These are phyloP conservation scores for Pristionchus mayeri DNA, from an alignment of 2,888 invertebrate genomes.

Conservation along the genomic window DNA sequence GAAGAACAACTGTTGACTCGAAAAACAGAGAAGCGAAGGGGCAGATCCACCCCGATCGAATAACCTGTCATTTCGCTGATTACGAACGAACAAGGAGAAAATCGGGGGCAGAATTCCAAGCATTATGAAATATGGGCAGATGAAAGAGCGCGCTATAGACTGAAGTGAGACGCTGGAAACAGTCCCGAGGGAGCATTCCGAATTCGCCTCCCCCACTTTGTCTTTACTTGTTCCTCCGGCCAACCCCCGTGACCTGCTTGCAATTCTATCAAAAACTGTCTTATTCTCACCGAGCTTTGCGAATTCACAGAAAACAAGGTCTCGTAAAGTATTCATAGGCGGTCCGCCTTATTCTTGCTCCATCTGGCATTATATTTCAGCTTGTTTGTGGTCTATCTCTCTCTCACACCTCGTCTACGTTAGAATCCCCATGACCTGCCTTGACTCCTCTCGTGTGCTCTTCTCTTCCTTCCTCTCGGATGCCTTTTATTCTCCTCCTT, in stretches of 20 bases:
- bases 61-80: conserved; percentile 1
- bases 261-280: neutral
- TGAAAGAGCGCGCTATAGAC: conserved; percentile 34
- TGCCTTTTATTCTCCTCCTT: neutral
- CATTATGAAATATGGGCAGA: conserved; percentile 15
- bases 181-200: conserved; percentile 30
- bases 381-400: conserved; percentile 6
- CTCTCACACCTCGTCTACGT: neutral
- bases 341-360: neutral
- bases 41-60: neutral
- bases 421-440: neutral
- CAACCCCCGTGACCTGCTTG: conserved; percentile 14
- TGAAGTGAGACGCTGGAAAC: conserved; percentile 27
- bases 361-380: neutral
- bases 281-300: neutral
- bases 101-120: neutral
- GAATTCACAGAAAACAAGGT: too few relatives aligned
- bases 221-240: conserved; percentile 34
- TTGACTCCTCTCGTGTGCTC: neutral
- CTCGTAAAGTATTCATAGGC: too few relatives aligned
- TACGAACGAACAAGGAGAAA: neutral
- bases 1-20: conserved; percentile 45
- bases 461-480: conserved; percentile 30
- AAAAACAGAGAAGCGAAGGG: conserved; percentile 34
- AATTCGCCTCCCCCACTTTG: neutral